Percentiles rank a stretch among this genome's conserved stretches.
phyloP scores from a whole-genome alignment of 2,888 invertebrate species.

The Prosapia bicincta region DNA sequence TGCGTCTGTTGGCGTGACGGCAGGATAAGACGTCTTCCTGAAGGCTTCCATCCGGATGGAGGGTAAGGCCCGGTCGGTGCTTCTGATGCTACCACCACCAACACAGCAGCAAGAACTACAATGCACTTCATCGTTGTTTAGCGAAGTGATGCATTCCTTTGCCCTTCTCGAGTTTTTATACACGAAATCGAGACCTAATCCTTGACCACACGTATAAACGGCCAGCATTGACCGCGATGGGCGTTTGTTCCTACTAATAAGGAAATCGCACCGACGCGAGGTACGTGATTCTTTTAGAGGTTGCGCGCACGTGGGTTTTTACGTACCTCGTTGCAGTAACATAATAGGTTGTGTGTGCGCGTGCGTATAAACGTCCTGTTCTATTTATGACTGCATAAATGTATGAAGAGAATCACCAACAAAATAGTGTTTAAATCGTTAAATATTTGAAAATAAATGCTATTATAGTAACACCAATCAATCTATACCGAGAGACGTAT shows the following conservation, averaged over 20 bases:
- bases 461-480: too few species aligned
- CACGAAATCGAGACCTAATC: neutral
- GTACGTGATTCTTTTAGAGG: neutral
- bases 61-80: conserved; percentile 43
- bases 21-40: conserved; percentile 45
- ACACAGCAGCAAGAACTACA: neutral
- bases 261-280: neutral
- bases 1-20: conserved; percentile 39
- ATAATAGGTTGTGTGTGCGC: too few species aligned
- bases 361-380: too few species aligned
- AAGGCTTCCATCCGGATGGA: conserved; percentile 48
- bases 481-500: too few species aligned
- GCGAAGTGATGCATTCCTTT: neutral
- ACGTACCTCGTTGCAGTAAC: too few species aligned
- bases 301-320: too few species aligned
- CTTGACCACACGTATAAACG: neutral
- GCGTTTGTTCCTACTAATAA: neutral
- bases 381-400: too few species aligned
- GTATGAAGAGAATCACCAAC: too few species aligned
- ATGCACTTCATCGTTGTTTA: neutral
- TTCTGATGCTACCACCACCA: neutral
- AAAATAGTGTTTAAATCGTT: too few species aligned
- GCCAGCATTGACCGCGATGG: neutral
- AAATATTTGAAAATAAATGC: too few species aligned
- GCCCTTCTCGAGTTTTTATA: neutral